A percentile compares a stretch with the other conserved stretches of the same genome.
Conservation (phyloP, 2,797 vertebrate species). For the Amniataba percoides region DNA sequence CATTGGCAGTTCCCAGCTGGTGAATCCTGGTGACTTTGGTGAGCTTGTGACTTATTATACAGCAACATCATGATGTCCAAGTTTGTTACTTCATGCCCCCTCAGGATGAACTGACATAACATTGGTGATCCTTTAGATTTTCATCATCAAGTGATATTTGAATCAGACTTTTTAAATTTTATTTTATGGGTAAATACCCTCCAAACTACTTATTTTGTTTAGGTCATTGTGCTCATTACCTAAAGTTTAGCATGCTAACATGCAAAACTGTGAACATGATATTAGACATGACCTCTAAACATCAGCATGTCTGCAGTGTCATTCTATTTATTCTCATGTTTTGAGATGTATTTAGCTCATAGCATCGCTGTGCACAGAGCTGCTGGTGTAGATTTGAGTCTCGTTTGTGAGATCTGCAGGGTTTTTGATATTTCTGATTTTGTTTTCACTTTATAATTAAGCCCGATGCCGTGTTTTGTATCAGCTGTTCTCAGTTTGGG, state of each 20-base stretch:
- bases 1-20: background rate
- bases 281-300: background rate
- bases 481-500: background rate
- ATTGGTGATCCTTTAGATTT: too few relatives aligned
- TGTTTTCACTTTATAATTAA: background rate
- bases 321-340: background rate
- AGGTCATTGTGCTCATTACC: background rate
- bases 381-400: background rate
- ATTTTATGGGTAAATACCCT: too few relatives aligned
- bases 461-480: background rate
- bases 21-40: background rate
- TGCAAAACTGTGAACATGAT: background rate
- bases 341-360: background rate
- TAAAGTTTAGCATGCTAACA: background rate
- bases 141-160: too few relatives aligned
- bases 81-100: background rate
- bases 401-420: too few relatives aligned
- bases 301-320: background rate
- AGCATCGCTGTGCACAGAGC: background rate
- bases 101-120: too few relatives aligned
- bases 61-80: background rate
- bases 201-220: background rate
- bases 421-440: background rate
- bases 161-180: too few relatives aligned
- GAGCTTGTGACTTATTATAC: background rate